These are phyloP conservation scores for Erpetoichthys calabaricus DNA, from an alignment of 2,797 vertebrate genomes.

Conservation along the genomic window DNA sequence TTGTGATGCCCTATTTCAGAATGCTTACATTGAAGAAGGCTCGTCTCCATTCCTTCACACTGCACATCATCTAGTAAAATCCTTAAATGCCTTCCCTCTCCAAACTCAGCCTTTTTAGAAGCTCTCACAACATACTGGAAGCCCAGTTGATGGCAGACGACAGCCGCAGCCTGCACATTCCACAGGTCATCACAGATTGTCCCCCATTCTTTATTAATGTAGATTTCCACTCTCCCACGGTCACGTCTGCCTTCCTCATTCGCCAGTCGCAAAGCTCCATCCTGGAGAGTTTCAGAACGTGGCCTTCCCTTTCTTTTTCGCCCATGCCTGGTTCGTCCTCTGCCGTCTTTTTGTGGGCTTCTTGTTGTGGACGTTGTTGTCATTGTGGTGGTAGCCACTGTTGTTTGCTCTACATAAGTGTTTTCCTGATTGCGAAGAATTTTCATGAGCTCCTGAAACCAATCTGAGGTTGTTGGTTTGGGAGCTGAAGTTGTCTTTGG, in stretches of 20 bases:
- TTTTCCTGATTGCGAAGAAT: slow-evolving; percentile 11
- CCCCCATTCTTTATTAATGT: slow-evolving; percentile 60
- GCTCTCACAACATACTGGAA: slow-evolving; percentile 55
- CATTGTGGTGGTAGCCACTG: slow-evolving; percentile 16
- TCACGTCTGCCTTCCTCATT: slow-evolving; percentile 30
- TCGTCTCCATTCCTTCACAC: slow-evolving; percentile 61
- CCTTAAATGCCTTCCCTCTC: slow-evolving; percentile 54
- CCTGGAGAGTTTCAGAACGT: slow-evolving; percentile 8
- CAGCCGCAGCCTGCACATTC: slow-evolving; percentile 45
- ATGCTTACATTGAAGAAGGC: slow-evolving; percentile 66
- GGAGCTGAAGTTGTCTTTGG: slow-evolving; percentile 20
- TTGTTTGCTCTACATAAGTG: slow-evolving; percentile 1
- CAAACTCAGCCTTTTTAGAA: slow-evolving; percentile 68
- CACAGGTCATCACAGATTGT: slow-evolving; percentile 84
- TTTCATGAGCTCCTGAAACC: slow-evolving; percentile 40
- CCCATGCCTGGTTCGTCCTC: slow-evolving; percentile 18
- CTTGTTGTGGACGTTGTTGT: slow-evolving; percentile 20
- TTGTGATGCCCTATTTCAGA: slow-evolving; percentile 58
- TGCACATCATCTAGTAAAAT: slow-evolving; percentile 78
- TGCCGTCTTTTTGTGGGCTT: slow-evolving; percentile 20
- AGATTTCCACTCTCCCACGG: slow-evolving; percentile 71
- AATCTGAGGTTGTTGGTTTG: slow-evolving; percentile 24
- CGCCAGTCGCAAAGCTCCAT: slow-evolving; percentile 58
- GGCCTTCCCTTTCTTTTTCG: slow-evolving; percentile 40
- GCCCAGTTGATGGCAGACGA: slow-evolving; percentile 81